These are phyloP conservation scores for Orestias chungarensis DNA, from an alignment of 2,797 vertebrate genomes.

Conservation along the genomic window DNA sequence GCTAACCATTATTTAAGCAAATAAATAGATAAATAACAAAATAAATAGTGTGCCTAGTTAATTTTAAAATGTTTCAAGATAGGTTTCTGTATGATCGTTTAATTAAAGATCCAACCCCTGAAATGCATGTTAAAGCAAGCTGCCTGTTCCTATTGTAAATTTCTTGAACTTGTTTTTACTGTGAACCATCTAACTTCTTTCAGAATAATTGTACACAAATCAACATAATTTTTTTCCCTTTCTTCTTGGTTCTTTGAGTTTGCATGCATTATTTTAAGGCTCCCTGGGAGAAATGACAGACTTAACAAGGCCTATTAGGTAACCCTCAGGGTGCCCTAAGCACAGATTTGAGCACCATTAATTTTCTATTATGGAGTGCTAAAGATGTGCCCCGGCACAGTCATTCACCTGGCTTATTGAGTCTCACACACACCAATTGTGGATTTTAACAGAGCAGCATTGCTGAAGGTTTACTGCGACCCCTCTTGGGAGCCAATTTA, in stretches of 20 bases:
- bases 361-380: slow-evolving; percentile 96
- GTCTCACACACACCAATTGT: slow-evolving; percentile 88
- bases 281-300: slow-evolving; percentile 85
- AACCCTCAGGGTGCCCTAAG: slow-evolving; percentile 90
- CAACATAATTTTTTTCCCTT: slow-evolving; percentile 23
- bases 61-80: not conserved
- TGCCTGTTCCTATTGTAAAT: slow-evolving; percentile 4
- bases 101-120: not conserved
- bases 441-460: slow-evolving; percentile 85
- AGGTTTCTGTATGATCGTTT: not conserved
- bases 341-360: slow-evolving; percentile 95
- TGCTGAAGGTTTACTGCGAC: slow-evolving; percentile 86
- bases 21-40: too few relatives aligned
- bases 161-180: not conserved
- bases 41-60: not conserved
- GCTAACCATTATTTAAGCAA: too few relatives aligned
- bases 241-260: slow-evolving; percentile 69
- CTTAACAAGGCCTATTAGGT: slow-evolving; percentile 89
- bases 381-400: slow-evolving; percentile 89
- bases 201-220: not conserved
- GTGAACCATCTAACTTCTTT: slow-evolving; percentile 1
- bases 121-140: not conserved
- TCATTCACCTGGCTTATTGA: slow-evolving; percentile 93
- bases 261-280: slow-evolving; percentile 85
- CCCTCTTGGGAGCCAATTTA: slow-evolving; percentile 97